Percentiles rank a stretch among this genome's conserved stretches.
phyloP scores from a whole-genome alignment of 2,797 vertebrate genomes.

The Acridotheres tristis region DNA sequence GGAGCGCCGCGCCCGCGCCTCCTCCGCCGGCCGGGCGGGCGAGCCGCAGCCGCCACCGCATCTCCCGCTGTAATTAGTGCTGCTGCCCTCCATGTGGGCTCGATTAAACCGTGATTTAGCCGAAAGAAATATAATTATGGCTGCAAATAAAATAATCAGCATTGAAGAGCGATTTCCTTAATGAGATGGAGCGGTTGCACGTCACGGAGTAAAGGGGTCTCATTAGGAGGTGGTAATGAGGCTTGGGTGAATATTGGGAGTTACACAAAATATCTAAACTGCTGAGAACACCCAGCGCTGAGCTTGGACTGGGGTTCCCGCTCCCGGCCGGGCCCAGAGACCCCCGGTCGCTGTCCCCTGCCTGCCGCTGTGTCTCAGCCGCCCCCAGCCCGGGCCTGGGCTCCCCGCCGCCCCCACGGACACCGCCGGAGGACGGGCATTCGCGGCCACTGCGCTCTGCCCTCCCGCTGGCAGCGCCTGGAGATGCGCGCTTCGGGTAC shows the following conservation, averaged over 20 bases:
- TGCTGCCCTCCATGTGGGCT: conserved; percentile 94
- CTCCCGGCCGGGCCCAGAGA: conserved; percentile 18
- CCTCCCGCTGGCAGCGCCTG: neutral
- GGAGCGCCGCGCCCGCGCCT: conserved; percentile 30
- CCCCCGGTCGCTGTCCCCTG: neutral
- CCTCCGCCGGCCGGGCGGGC: conserved; percentile 74
- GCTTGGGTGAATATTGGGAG: conserved; percentile 84
- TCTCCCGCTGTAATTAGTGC: conserved; percentile 92
- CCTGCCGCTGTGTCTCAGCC: neutral
- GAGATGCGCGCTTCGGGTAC: neutral
- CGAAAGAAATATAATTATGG: conserved; percentile 99
- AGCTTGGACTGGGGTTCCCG: neutral
- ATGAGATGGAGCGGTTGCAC: conserved; percentile 95
- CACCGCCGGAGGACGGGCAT: no score
- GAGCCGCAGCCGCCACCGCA: conserved; percentile 81
- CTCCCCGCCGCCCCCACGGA: no score
- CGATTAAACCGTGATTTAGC: conserved; percentile 99
- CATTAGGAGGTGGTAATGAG: conserved; percentile 95
- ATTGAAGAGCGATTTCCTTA: conserved; percentile 99
- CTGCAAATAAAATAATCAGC: conserved; percentile 99
- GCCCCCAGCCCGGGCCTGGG: neutral
- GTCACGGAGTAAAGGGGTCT: conserved; percentile 97
- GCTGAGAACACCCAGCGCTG: neutral
- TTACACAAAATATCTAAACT: conserved; percentile 67
- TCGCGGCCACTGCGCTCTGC: neutral